Evolutionary conservation across 2,797 vertebrate genomes (phyloP).

Genomic region (Prionace glauca): DNA sequence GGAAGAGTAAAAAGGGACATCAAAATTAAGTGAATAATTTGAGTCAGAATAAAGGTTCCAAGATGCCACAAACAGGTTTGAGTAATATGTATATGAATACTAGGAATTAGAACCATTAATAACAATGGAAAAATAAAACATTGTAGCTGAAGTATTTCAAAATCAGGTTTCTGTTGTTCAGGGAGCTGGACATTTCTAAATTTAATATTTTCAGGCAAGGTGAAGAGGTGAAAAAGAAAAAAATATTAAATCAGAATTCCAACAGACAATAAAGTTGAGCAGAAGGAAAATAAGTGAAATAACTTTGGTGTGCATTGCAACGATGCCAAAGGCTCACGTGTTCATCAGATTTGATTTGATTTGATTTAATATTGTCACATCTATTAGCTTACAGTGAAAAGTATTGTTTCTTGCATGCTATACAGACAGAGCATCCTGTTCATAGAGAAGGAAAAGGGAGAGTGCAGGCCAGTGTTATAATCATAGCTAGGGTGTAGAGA

Average conservation of each 20-base stretch:
- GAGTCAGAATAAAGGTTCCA: background rate
- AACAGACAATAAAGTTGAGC: background rate
- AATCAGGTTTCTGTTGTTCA: background rate
- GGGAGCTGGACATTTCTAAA: too few species aligned
- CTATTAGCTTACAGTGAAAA: too few species aligned
- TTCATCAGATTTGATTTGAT: too few species aligned
- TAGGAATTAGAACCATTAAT: background rate
- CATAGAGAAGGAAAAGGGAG: too few species aligned
- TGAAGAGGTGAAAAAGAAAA: background rate
- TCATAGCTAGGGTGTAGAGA: too few species aligned
- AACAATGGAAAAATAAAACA: background rate
- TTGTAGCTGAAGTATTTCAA: too few species aligned
- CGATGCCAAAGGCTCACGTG: background rate
- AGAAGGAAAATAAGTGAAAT: background rate
- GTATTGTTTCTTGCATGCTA: too few species aligned
- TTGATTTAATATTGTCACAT: too few species aligned
- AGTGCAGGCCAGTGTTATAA: too few species aligned
- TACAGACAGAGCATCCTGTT: too few species aligned
- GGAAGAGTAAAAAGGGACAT: background rate
- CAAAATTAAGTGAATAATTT: background rate
- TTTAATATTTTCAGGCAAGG: background rate
- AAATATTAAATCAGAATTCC: background rate
- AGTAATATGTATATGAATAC: background rate
- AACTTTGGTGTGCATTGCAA: background rate
- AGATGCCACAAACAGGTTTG: background rate